Evolutionary conservation across 2,113 vertebrate genomes (phyloP).

Genomic region (Urocolius indicus): DNA sequence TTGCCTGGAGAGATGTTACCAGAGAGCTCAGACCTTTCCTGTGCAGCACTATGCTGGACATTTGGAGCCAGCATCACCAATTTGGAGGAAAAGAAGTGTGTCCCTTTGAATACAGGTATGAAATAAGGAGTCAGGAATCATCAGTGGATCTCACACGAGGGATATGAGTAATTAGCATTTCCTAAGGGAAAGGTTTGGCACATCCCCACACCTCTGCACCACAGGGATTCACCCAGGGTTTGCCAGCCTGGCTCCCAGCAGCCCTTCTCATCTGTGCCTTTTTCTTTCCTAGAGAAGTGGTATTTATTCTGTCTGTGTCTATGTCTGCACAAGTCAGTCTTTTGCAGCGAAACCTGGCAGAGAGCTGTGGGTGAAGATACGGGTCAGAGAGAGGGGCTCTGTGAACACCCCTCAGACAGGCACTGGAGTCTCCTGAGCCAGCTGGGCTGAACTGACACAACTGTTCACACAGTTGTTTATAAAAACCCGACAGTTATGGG

Average conservation of each 20-base stretch:
- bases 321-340: rapidly evolving
- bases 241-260: neutral
- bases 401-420: rapidly evolving
- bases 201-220: neutral
- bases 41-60: neutral
- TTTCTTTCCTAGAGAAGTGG: neutral
- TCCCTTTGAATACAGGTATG: neutral
- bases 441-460: neutral
- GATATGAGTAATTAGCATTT: neutral
- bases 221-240: neutral
- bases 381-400: neutral
- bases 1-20: neutral
- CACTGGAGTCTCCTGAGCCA: neutral
- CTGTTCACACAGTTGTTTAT: rapidly evolving
- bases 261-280: neutral
- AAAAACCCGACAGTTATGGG: neutral
- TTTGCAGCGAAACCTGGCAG: neutral
- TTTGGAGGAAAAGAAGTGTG: neutral
- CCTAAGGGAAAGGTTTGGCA: neutral
- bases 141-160: rapidly evolving
- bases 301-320: neutral
- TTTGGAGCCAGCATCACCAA: neutral
- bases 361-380: neutral
- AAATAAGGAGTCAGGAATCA: neutral
- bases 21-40: neutral